Conservation (phyloP, 2,888 invertebrate genomes). For the Cinara cedri region DNA sequence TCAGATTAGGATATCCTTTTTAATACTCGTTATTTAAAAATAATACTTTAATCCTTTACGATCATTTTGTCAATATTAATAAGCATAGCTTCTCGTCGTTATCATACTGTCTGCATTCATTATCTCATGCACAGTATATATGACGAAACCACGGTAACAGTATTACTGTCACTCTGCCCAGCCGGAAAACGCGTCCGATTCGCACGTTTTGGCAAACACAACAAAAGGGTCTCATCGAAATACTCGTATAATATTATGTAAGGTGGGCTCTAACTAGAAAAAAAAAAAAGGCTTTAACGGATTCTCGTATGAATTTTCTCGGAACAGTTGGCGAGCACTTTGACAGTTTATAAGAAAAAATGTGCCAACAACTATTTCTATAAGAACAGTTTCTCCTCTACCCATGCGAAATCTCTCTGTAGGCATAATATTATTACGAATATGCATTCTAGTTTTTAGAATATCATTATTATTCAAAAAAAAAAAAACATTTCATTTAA, state of each 20-base stretch:
- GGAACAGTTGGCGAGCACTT: conserved; percentile 1
- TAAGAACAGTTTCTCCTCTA: neutral
- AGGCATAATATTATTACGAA: too few species aligned
- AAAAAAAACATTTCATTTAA: too few species aligned
- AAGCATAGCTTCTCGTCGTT: neutral
- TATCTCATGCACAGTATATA: neutral
- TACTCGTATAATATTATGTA: too few species aligned
- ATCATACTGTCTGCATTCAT: neutral
- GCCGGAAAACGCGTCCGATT: conserved; percentile 12
- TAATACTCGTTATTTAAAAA: too few species aligned
- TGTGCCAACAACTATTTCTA: neutral
- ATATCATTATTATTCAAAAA: too few species aligned
- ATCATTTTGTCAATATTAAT: neutral
- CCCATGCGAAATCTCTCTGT: neutral
- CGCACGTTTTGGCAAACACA: conserved; percentile 3
- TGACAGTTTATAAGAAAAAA: conserved; percentile 9
- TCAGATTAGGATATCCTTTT: too few species aligned
- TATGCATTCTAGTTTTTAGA: too few species aligned
- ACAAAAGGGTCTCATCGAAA: neutral
- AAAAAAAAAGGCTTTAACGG: neutral
- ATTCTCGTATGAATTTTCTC: neutral
- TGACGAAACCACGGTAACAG: too few species aligned
- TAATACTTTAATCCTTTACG: too few species aligned
- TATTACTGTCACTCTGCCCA: conserved; percentile 33
- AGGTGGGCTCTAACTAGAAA: too few species aligned